Base-by-base conservation (phyloP, 2,797 vertebrate genomes). In the Potorous gilbertii region DNA sequence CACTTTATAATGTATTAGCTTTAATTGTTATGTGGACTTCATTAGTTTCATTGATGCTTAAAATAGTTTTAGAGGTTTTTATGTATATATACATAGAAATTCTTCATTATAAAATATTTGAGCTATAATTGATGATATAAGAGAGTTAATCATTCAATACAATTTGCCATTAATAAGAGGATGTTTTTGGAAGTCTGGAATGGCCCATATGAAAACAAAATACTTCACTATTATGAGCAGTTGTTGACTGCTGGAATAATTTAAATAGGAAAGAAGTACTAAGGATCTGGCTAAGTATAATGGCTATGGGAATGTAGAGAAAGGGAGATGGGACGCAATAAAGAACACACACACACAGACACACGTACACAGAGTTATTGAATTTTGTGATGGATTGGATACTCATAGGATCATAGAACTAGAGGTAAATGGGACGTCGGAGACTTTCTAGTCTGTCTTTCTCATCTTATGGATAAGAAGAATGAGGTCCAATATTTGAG, bases 21-120 rank as follows among this genome's bases (percentile, higher is more conserved):
- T 91, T 89, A 97, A 54, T 6, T 96, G 96, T 91, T 95, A 94
- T 94, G 46, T 56, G 56, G 56, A 40, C 10, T 95, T 96, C 28
- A 95, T 52, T 91, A 93, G 18, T 95, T 66, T 54, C 21, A 96
- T 46, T 16, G 1, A 3, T 91, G 95, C 94, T 95, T 54, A 96
- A 93, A 92, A 97, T 62, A 34, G 94, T 95, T 92, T 94, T 94
- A 74, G 55, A 52, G 54, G 13, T 74, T 92, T 97, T 59, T 74
- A n/a, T 4, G 54, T 0, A 55, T 21, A 89, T 92, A 91, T 9
- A 62, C 8, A 90, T 54, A 34, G 91, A 56, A 16, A 2, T 93
- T 95, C 93, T 29, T 94, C 56, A 57, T 74, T 56, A 57, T 52
- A 93, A 96, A 55, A 29, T 91, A 14, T 74, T 40, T 74, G 34